Evolutionary conservation across 2,888 invertebrate genomes (phyloP), one percentile per base, ranked within the genome.

Genomic region (Buathra laborator): DNA sequence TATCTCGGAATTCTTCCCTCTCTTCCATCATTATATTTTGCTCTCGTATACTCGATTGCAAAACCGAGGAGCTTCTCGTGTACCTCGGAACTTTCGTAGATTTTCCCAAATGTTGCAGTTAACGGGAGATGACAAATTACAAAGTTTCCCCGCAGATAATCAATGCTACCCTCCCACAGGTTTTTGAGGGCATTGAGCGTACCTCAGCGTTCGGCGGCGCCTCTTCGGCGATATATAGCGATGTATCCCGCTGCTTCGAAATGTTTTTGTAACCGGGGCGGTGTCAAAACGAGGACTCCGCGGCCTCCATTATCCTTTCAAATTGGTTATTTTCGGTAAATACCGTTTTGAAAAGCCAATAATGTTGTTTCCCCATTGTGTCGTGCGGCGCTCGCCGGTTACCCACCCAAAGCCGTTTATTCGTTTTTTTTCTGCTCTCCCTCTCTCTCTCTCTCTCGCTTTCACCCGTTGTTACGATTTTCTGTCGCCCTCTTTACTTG

Each of bases 271-370:
- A 86, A 84, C 86, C 88, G 87, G 86, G 78, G 9, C 37, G 86
- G 89, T 90, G 90, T 89, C 88, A 87, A 87, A 83, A 88, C 72
- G 77, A 83, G 83, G 87, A 89, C 87, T 88, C 72, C 37, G 37
- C 37, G 37, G 68, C 81, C 68, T 78, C 89, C 88, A 91, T 92
- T 92, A 92, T 92, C 93, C 93, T 84, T 89, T 91, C 91, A 91
- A 91, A 94, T 93, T 94, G 93, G 91, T 93, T 94, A 93, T 94
- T 94, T 94, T 94, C 93, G 91, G 93, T 94, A 94, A 94, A 94
- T 93, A 93, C 93, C 92, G 89, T 92, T 93, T 92, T 93, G 92
- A 93, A 92, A 93, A 93, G 94, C 93, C 94, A 94, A 94, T 94
- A 93, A 94, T 91, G 92, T 91, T 93, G 93, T 94, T 93, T 92